These are phyloP conservation scores for Sinodicranocentrus sp. DNA, from an alignment of 2,888 invertebrate genomes.

Conservation along the genomic window DNA sequence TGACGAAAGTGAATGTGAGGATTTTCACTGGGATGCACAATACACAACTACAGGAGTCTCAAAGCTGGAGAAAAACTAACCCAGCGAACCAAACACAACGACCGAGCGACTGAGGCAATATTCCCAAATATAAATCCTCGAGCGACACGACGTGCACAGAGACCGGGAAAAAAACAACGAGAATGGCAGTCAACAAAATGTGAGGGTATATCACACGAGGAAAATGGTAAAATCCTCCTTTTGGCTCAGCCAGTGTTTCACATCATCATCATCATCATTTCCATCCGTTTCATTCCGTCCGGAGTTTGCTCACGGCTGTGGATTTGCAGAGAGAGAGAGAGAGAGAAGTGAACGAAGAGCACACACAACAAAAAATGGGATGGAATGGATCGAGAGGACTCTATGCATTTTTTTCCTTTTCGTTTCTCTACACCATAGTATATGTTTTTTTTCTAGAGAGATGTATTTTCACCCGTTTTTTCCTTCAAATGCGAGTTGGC, in stretches of 20 bases:
- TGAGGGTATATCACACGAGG: neutral
- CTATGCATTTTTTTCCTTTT: neutral
- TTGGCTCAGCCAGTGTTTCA: neutral
- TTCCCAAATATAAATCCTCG: slow-evolving; percentile 12
- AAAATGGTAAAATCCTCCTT: slow-evolving; percentile 6
- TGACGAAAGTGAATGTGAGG: too few relatives aligned
- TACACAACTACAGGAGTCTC: neutral
- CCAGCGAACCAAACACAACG: slow-evolving; percentile 2
- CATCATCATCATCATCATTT: slow-evolving; percentile 3
- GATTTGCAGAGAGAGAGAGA: slow-evolving; percentile 49
- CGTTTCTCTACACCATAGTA: too few relatives aligned
- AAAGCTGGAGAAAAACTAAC: neutral
- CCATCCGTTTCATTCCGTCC: slow-evolving; percentile 14
- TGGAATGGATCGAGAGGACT: neutral
- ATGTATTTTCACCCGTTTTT: slow-evolving; percentile 7
- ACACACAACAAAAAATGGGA: slow-evolving; percentile 18
- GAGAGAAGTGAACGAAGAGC: neutral
- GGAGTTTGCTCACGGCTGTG: slow-evolving; percentile 59
- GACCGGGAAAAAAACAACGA: neutral
- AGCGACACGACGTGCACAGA: slow-evolving; percentile 21
- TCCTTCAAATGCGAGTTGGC: neutral
- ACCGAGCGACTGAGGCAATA: slow-evolving; percentile 15
- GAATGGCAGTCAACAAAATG: neutral
- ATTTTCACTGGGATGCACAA: too few relatives aligned
- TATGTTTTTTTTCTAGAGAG: too few relatives aligned